Percentiles rank a stretch among this genome's conserved stretches.
phyloP scores from a whole-genome alignment of 1,140 invertebrate species.

The Drosophila kikkawai region DNA sequence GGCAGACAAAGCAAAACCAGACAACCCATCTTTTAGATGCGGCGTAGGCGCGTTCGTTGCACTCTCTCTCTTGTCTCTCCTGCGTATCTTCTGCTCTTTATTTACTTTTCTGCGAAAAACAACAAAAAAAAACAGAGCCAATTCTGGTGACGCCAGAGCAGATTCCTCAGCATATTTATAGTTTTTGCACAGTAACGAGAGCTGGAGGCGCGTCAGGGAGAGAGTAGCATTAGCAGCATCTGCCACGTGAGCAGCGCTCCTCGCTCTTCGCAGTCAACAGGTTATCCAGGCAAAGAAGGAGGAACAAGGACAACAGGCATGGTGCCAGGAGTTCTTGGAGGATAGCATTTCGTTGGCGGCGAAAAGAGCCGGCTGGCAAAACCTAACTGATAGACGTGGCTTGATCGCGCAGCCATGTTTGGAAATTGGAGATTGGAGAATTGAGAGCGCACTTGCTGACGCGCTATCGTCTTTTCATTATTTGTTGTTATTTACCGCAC shows the following conservation, averaged over 20 bases:
- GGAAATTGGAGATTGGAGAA: constrained; percentile 37
- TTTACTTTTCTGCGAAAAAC: constrained; percentile 23
- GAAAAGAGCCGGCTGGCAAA: constrained; percentile 7
- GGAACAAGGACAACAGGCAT: constrained; percentile 21
- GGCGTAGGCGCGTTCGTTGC: constrained; percentile 51
- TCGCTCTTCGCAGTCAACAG: constrained; percentile 19
- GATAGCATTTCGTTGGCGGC: constrained; percentile 8
- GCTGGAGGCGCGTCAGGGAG: constrained; percentile 14
- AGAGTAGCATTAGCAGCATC: constrained; percentile 15
- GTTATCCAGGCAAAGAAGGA: constrained; percentile 14
- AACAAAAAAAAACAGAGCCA: constrained; percentile 7
- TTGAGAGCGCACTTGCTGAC: constrained; percentile 56
- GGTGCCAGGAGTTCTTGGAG: not conserved
- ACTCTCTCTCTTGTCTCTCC: constrained; percentile 13
- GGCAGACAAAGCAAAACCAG: constrained; percentile 24
- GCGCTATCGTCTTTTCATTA: constrained; percentile 48
- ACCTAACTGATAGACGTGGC: constrained; percentile 63
- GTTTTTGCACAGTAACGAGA: constrained; percentile 16
- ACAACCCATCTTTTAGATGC: constrained; percentile 38
- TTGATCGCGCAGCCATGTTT: constrained; percentile 73
- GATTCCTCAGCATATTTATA: constrained; percentile 42
- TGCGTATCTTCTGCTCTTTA: constrained; percentile 6
- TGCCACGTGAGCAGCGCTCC: constrained; percentile 30
- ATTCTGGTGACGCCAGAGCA: constrained; percentile 35
- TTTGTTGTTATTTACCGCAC: constrained; percentile 51